Evolutionary conservation across 2,113 vertebrate genomes (phyloP), one percentile per base, ranked within the genome.

Genomic region (Phyllostomus hastatus): DNA sequence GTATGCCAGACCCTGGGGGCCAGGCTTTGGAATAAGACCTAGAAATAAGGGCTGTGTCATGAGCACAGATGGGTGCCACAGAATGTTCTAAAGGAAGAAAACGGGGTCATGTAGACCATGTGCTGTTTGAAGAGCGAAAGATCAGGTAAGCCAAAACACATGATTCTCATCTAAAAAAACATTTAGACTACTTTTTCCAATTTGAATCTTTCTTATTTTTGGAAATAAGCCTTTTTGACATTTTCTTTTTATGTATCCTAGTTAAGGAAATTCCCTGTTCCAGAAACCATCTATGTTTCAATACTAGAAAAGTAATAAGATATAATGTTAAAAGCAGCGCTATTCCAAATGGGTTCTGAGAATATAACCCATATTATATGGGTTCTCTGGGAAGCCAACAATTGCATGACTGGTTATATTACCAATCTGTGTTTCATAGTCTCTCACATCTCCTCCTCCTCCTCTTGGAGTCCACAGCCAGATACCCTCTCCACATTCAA

Each of bases 231-330:
- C 15, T 82, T 69, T 86, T 69, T 84, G 33, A 80, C 35, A 75
- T 83, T 94, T 79, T 85, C 8, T 70, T 96, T 96, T 87, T 70
- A 91, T 52, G 54, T 35, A 52, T 19, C 7, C 54, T 61, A 64
- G 19, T 70, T 59, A 69, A 95, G 83, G 54, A 59, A 88, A 73
- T 82, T 43, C 16, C 5, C 31, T 54, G 5, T 86, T 82, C 41
- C 46, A 87, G 43, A 86, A 90, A 67, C 4, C 26, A 22, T 67
- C 31, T 82, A 52, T 73, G 54, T 50, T 81, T 88, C 69, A 43
- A 17, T 64, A 69, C 35, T 70, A 84, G 43, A 67, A 93, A 93
- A 35, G 7, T 59, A 96, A 6, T 66, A 81, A 69, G 15, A 50
- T 38, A 5, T n/a, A 48, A 80, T 83, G 66, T 20, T 87, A 43